phyloP scores from a whole-genome alignment of 2,888 invertebrate species.

The Aphidoletes aphidimyza region DNA sequence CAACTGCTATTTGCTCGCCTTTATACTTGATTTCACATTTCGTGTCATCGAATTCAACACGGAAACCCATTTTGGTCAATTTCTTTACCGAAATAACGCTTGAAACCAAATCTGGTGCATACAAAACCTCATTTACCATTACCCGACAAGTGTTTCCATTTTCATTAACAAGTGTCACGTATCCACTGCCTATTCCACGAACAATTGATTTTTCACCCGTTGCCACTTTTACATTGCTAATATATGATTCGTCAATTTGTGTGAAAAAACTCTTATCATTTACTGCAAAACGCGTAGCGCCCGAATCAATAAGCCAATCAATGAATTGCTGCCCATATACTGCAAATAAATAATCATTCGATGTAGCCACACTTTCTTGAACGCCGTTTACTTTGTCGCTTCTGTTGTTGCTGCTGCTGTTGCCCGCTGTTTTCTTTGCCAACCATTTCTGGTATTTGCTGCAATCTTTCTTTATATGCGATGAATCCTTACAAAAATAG shows the following conservation, averaged over 20 bases:
- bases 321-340: background rate
- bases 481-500: constrained; percentile 57
- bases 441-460: constrained; percentile 56
- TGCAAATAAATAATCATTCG: constrained; percentile 55
- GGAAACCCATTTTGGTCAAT: constrained; percentile 54
- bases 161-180: constrained; percentile 55
- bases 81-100: constrained; percentile 56
- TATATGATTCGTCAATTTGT: constrained; percentile 56
- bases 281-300: constrained; percentile 58
- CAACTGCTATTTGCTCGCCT: constrained; percentile 52
- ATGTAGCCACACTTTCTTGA: constrained; percentile 22
- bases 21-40: constrained; percentile 54
- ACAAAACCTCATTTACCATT: constrained; percentile 55
- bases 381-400: constrained; percentile 55
- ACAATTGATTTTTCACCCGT: constrained; percentile 57
- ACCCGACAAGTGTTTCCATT: background rate
- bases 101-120: constrained; percentile 54
- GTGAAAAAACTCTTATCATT: constrained; percentile 57
- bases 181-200: constrained; percentile 57
- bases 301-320: constrained; percentile 58
- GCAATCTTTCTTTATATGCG: constrained; percentile 57
- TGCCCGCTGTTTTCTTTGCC: background rate
- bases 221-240: constrained; percentile 56
- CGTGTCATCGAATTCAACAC: constrained; percentile 38
- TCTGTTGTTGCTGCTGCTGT: background rate